Conservation (phyloP, 2,797 vertebrate species). For the Pseudochromis fuscus region DNA sequence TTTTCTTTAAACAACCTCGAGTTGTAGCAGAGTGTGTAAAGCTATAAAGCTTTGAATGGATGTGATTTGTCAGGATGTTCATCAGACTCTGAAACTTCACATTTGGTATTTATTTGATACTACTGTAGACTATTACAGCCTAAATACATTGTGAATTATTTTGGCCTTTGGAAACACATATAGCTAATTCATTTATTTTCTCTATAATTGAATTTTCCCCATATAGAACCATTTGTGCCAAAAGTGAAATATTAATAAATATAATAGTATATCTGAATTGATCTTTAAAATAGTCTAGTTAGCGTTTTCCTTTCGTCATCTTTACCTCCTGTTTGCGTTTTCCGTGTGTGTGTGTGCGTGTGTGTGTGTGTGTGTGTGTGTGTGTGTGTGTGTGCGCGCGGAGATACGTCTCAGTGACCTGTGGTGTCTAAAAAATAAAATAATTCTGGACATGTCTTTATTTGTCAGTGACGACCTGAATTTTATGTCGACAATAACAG, state of each 20-base stretch:
- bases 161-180: not conserved
- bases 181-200: not conserved
- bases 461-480: not conserved
- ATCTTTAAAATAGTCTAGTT: not conserved
- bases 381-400: not conserved
- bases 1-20: slow-evolving; percentile 29
- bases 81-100: not conserved
- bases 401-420: not conserved
- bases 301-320: not conserved
- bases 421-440: slow-evolving; percentile 4
- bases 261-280: not conserved
- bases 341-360: not conserved
- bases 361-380: not conserved
- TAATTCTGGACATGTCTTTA: not conserved
- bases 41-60: not conserved
- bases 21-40: not conserved
- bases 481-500: not conserved
- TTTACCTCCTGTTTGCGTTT: not conserved
- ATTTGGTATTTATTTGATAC: not conserved
- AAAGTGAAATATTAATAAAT: not conserved
- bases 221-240: not conserved
- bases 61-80: not conserved
- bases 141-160: not conserved
- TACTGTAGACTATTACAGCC: not conserved
- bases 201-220: not conserved